A percentile compares a stretch with the other conserved stretches of the same genome.
Evolutionary conservation across 2,113 vertebrate species (phyloP).

Genomic region (Aphyosemion australe): DNA sequence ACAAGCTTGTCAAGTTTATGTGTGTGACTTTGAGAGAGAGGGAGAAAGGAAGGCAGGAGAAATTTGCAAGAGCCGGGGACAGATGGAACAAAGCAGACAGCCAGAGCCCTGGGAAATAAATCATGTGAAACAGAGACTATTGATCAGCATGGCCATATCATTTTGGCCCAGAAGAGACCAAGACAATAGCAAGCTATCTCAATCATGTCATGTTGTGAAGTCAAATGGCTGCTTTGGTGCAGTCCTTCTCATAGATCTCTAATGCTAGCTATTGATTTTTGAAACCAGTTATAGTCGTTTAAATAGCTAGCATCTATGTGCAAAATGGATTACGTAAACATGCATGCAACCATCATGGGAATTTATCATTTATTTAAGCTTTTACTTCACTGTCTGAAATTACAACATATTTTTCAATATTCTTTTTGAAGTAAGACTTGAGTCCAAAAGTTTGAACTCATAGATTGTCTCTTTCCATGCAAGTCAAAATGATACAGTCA

Average conservation of each 20-base stretch:
- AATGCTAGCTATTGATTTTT: constrained; percentile 13
- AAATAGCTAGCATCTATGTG: too few relatives aligned
- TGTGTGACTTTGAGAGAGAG: constrained; percentile 20
- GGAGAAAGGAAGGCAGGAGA: constrained; percentile 34
- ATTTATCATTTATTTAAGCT: too few relatives aligned
- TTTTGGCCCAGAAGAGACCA: constrained; percentile 58
- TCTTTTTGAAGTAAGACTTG: too few relatives aligned
- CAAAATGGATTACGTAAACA: too few relatives aligned
- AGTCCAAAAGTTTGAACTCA: too few relatives aligned
- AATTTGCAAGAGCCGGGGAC: constrained; percentile 52
- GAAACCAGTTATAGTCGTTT: constrained; percentile 24
- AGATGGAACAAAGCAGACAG: constrained; percentile 68
- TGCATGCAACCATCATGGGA: too few relatives aligned
- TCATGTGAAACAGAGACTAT: constrained; percentile 78
- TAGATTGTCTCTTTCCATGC: too few relatives aligned
- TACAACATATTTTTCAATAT: too few relatives aligned
- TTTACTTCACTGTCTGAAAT: too few relatives aligned
- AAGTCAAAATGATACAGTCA: too few relatives aligned
- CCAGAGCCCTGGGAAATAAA: constrained; percentile 80
- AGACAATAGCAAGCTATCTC: constrained; percentile 57
- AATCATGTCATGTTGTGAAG: constrained; percentile 39
- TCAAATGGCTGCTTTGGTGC: constrained; percentile 32
- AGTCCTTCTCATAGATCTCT: constrained; percentile 18
- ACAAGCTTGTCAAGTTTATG: constrained; percentile 29
- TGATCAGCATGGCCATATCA: constrained; percentile 68